These are phyloP conservation scores for Gallirallus australis DNA, from an alignment of 2,797 vertebrate genomes.

Conservation along the genomic window DNA sequence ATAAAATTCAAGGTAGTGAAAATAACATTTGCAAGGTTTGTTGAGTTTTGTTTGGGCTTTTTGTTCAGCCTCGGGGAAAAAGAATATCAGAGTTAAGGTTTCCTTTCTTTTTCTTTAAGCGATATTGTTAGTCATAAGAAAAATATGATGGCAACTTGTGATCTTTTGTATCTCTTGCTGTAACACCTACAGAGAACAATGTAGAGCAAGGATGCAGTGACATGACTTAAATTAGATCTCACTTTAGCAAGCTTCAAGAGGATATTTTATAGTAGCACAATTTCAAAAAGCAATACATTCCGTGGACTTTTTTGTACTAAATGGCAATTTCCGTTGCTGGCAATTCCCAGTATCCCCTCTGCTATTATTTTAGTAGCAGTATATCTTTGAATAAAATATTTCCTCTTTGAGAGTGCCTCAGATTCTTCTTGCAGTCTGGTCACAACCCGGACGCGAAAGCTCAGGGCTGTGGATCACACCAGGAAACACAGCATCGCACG, in stretches of 20 bases:
- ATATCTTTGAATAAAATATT: not conserved
- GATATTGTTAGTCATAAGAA: not conserved
- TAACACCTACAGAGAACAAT: conserved; percentile 7
- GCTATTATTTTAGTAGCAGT: conserved; percentile 13
- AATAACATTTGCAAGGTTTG: not conserved
- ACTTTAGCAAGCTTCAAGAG: conserved; percentile 33
- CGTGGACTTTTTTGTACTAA: conserved; percentile 2
- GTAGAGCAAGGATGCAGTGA: conserved; percentile 14
- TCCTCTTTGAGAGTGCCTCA: not conserved
- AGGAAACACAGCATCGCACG: not conserved
- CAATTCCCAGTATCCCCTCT: conserved; percentile 33
- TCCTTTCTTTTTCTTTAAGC: conserved; percentile 21
- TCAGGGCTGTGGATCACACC: not conserved
- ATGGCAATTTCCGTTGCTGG: not conserved
- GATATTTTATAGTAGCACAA: conserved; percentile 13
- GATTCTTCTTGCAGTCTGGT: not conserved
- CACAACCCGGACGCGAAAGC: not conserved
- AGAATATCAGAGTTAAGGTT: conserved; percentile 8
- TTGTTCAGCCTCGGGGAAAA: conserved; percentile 9
- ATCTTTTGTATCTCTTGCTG: conserved; percentile 22
- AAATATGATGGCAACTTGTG: not conserved
- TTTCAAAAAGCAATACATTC: conserved; percentile 44
- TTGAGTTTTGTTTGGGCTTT: not conserved
- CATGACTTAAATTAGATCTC: conserved; percentile 46
- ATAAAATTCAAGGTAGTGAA: not conserved